A percentile compares a stretch with the other conserved stretches of the same genome.
Conservation (phyloP, 1,140 invertebrate species). For the Hyles vespertilio region DNA sequence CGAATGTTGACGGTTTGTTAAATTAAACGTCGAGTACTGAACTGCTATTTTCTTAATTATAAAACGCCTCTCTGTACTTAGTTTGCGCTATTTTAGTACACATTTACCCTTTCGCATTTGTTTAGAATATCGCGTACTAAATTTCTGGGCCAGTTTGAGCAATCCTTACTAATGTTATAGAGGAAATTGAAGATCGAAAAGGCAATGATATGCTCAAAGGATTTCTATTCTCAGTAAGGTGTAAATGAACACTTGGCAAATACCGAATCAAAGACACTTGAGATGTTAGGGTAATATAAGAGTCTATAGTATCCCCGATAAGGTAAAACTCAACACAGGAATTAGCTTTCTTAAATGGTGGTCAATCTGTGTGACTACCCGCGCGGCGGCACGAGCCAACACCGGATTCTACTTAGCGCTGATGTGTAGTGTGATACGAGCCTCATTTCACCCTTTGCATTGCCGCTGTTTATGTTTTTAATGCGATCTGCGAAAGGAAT, state of each 20-base stretch:
- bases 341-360: constrained; percentile 56
- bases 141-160: too few species aligned
- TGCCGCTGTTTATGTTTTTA: constrained; percentile 3
- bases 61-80: constrained; percentile 41
- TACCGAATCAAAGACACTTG: neutral
- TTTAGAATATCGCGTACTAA: too few species aligned
- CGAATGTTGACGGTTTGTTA: constrained; percentile 64
- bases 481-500: neutral
- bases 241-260: neutral
- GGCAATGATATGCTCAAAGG: too few species aligned
- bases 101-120: constrained; percentile 1
- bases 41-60: constrained; percentile 55
- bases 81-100: constrained; percentile 35
- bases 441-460: constrained; percentile 17
- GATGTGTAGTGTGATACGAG: constrained; percentile 49
- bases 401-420: constrained; percentile 67
- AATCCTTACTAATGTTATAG: too few species aligned
- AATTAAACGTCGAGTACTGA: constrained; percentile 62
- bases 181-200: too few species aligned
- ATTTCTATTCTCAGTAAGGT: too few species aligned
- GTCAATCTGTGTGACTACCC: constrained; percentile 44
- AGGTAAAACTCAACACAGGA: constrained; percentile 35
- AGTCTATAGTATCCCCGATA: constrained; percentile 21
- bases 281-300: neutral
- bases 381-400: constrained; percentile 36